A percentile compares a stretch with the other conserved stretches of the same genome.
These are phyloP conservation scores for Sceloporus tristichus DNA, from an alignment of 2,113 vertebrate species.

Conservation along the genomic window DNA sequence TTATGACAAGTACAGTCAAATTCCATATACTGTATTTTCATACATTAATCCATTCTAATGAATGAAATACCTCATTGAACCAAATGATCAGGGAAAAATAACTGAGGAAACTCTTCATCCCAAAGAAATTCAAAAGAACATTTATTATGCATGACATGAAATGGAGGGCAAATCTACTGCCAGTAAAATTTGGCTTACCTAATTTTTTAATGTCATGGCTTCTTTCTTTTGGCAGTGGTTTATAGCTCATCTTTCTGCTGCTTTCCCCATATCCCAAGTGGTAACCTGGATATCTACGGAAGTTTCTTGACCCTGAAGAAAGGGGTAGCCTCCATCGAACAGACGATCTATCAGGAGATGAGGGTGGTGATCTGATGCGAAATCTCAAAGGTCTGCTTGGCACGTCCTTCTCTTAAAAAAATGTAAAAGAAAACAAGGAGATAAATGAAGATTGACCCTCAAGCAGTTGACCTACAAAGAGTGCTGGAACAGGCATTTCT, in stretches of 20 bases:
- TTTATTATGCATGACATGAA: background rate
- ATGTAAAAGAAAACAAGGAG: conserved; percentile 59
- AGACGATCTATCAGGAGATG: conserved; percentile 65
- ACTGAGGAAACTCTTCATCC: background rate
- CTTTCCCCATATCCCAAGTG: conserved; percentile 81
- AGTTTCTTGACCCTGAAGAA: conserved; percentile 84
- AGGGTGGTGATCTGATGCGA: conserved; percentile 69
- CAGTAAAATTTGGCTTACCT: conserved; percentile 76
- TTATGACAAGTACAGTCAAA: background rate
- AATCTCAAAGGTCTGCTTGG: conserved; percentile 77
- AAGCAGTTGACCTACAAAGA: background rate
- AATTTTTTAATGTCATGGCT: conserved; percentile 84
- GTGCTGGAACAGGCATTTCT: background rate
- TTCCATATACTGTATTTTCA: background rate
- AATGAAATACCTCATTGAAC: background rate
- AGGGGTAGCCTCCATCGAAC: conserved; percentile 84
- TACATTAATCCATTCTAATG: background rate
- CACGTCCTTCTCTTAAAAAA: conserved; percentile 83
- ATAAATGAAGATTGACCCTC: conserved; percentile 25
- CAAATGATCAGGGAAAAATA: background rate
- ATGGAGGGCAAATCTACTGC: background rate
- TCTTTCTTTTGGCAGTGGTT: conserved; percentile 83
- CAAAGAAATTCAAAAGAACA: background rate
- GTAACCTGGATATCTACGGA: conserved; percentile 77
- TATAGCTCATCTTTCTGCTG: conserved; percentile 80